Percentiles rank a stretch among this genome's conserved stretches.
phyloP scores from a whole-genome alignment of 2,113 vertebrate genomes.

The Phocoena phocoena region DNA sequence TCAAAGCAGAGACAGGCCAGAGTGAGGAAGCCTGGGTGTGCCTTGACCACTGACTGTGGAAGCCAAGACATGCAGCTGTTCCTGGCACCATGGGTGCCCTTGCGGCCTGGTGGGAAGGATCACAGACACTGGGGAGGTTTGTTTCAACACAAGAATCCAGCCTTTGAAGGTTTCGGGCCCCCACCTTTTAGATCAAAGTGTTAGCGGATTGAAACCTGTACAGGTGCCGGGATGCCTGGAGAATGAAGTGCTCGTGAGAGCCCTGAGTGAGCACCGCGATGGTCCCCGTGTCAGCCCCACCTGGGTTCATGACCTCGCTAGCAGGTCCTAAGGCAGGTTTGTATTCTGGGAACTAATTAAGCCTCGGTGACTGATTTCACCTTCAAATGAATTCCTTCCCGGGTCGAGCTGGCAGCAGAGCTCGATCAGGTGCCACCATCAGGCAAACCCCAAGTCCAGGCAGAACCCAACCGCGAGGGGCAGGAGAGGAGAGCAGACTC shows the following conservation, averaged over 20 bases:
- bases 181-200: fast-evolving
- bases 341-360: constrained; percentile 61
- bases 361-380: not conserved
- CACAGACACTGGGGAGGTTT: fast-evolving
- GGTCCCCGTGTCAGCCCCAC: not conserved
- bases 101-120: fast-evolving
- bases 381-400: constrained; percentile 42
- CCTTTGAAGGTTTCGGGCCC: fast-evolving
- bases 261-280: not conserved
- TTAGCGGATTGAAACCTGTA: fast-evolving
- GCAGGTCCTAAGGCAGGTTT: not conserved
- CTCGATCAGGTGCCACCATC: not conserved
- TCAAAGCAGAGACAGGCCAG: no score
- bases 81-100: not conserved
- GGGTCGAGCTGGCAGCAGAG: not conserved
- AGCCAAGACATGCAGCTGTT: fast-evolving
- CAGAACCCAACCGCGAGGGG: not conserved
- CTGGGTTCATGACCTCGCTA: not conserved
- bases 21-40: not conserved
- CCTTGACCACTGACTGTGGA: fast-evolving
- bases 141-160: not conserved
- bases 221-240: fast-evolving
- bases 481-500: not conserved
- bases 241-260: fast-evolving
- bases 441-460: not conserved